Percentiles rank a stretch among this genome's conserved stretches.
phyloP scores from a whole-genome alignment of 2,888 invertebrate species.

The Ophioninae sp. region DNA sequence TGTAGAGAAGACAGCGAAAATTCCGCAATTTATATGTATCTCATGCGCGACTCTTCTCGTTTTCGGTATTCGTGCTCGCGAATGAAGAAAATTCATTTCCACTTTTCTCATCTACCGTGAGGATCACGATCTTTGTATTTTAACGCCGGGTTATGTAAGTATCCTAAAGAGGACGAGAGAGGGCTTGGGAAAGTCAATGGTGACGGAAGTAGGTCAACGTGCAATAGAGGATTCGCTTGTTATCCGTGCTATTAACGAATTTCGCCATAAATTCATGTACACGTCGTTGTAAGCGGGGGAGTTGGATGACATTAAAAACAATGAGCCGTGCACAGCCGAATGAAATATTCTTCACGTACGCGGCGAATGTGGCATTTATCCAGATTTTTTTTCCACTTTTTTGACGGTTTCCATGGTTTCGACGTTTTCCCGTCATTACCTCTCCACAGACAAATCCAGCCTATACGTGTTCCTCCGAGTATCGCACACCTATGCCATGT shows the following conservation, averaged over 20 bases:
- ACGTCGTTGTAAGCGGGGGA: constrained; percentile 4
- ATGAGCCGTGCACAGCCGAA: constrained; percentile 9
- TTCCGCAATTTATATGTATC: constrained; percentile 58
- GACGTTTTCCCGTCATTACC: constrained; percentile 49
- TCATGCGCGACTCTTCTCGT: constrained; percentile 16
- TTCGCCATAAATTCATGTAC: constrained; percentile 29
- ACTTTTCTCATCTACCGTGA: background rate
- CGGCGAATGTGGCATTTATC: constrained; percentile 29
- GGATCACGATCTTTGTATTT: constrained; percentile 13
- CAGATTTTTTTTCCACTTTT: constrained; percentile 19
- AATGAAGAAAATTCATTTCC: constrained; percentile 57
- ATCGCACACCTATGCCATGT: constrained; percentile 57
- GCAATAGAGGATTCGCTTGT: constrained; percentile 41
- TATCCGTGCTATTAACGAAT: constrained; percentile 47
- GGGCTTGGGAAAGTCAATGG: constrained; percentile 40
- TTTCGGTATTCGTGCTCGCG: constrained; percentile 33
- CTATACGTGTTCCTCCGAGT: constrained; percentile 67
- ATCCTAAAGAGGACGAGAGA: background rate
- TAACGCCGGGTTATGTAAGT: constrained; percentile 2
- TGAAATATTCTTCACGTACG: constrained; percentile 9
- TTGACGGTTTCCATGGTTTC: constrained; percentile 15
- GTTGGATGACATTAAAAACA: constrained; percentile 27
- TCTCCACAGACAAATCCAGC: constrained; percentile 15
- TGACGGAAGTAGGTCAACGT: constrained; percentile 33
- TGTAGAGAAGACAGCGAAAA: constrained; percentile 31